These are phyloP conservation scores for Gryllus longicercus DNA, from an alignment of 2,888 invertebrate genomes.

Conservation along the genomic window DNA sequence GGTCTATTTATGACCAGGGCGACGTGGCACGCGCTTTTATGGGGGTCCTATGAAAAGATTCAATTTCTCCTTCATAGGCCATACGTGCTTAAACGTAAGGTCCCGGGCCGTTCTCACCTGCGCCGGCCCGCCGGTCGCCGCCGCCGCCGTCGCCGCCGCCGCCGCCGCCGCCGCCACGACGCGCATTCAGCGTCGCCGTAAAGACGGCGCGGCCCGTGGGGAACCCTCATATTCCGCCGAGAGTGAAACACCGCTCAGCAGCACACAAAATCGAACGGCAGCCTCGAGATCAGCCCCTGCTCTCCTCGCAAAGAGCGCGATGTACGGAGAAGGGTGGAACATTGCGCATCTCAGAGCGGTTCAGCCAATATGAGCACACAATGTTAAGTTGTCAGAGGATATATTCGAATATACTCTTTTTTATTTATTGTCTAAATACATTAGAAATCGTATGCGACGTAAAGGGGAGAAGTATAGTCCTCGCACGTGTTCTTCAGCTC, in stretches of 20 bases:
- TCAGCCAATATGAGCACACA: too few relatives aligned
- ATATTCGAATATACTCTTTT: too few relatives aligned
- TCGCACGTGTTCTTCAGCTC: too few relatives aligned
- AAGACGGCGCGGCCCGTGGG: neutral
- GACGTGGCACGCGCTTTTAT: constrained; percentile 4
- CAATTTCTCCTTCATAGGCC: neutral
- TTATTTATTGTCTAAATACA: too few relatives aligned
- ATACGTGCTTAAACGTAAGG: constrained; percentile 17
- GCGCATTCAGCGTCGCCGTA: neutral
- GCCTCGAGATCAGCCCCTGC: too few relatives aligned
- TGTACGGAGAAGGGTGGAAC: too few relatives aligned
- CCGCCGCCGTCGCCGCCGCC: neutral
- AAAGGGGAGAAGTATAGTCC: too few relatives aligned
- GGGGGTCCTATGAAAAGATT: neutral
- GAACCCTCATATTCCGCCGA: neutral
- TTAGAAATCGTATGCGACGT: too few relatives aligned
- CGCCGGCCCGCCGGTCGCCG: neutral
- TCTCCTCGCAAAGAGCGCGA: too few relatives aligned
- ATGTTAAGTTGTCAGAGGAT: too few relatives aligned
- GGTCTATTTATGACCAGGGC: constrained; percentile 5
- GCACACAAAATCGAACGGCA: too few relatives aligned
- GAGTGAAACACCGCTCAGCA: neutral
- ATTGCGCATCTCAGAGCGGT: too few relatives aligned
- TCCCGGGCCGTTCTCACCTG: constrained; percentile 10
- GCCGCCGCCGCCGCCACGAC: neutral